A percentile compares a stretch with the other conserved stretches of the same genome.
These are phyloP conservation scores for Todiramphus saurophagus DNA, from an alignment of 2,113 vertebrate genomes.

Conservation along the genomic window DNA sequence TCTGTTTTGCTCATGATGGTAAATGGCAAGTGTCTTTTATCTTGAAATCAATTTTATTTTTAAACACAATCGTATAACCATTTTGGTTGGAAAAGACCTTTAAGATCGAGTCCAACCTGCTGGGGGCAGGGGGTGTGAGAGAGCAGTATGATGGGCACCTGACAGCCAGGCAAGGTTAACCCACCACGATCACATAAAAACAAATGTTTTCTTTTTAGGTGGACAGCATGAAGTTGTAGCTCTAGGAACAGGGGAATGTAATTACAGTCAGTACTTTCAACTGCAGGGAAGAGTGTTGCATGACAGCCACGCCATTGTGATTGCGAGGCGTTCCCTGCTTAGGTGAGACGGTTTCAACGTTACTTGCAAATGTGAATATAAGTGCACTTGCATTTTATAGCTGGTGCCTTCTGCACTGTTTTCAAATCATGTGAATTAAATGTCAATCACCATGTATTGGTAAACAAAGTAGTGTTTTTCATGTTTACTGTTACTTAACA, in stretches of 20 bases:
- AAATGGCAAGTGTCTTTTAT: background rate
- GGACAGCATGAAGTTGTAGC: slow-evolving; percentile 84
- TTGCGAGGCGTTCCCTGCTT: slow-evolving; percentile 88
- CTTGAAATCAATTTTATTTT: background rate
- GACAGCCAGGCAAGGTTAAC: background rate
- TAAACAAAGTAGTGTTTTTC: background rate
- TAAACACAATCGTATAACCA: background rate
- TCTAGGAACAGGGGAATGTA: slow-evolving; percentile 88
- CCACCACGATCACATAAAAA: accelerated
- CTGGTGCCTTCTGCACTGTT: background rate
- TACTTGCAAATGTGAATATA: background rate
- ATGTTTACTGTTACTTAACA: background rate
- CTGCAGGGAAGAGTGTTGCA: slow-evolving; percentile 83
- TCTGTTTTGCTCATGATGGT: background rate
- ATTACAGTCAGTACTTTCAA: slow-evolving; percentile 74
- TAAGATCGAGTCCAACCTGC: background rate
- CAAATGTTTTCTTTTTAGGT: slow-evolving; percentile 40
- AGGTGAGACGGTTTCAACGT: slow-evolving; percentile 69
- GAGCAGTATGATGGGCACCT: background rate
- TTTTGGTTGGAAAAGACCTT: background rate
- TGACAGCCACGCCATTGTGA: slow-evolving; percentile 89
- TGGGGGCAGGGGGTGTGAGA: background rate
- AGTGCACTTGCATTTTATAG: background rate
- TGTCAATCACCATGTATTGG: background rate
- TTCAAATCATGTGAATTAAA: background rate